Evolutionary conservation across 1,140 invertebrate species (phyloP).

Genomic region (Dryas iulia): DNA sequence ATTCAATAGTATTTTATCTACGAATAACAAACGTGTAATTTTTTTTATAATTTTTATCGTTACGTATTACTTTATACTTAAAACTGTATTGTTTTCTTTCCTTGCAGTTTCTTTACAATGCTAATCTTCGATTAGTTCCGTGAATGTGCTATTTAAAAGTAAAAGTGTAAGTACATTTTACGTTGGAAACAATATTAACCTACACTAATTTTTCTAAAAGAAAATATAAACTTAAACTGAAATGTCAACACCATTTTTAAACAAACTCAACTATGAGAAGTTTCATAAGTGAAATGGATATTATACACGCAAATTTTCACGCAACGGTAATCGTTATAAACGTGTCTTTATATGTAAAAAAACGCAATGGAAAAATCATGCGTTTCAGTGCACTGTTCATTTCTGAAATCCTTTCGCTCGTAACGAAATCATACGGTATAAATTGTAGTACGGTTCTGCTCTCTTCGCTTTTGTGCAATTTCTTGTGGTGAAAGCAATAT

Average conservation of each 20-base stretch:
- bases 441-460: constrained; percentile 21
- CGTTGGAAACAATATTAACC: too few species aligned
- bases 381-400: constrained; percentile 29
- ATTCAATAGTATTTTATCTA: neutral
- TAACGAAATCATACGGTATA: constrained; percentile 21
- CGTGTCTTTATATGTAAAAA: constrained; percentile 23
- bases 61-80: too few species aligned
- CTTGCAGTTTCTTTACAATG: too few species aligned
- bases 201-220: too few species aligned
- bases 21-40: too few species aligned
- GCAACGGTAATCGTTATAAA: constrained; percentile 22
- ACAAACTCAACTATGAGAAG: constrained; percentile 18
- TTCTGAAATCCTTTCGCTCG: constrained; percentile 32
- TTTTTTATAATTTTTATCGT: too few species aligned
- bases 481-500: constrained; percentile 27
- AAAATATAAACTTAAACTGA: neutral
- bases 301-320: constrained; percentile 32
- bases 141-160: too few species aligned
- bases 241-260: constrained; percentile 3
- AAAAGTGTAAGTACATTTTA: too few species aligned
- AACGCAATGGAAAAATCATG: constrained; percentile 28
- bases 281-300: constrained; percentile 33
- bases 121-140: too few species aligned
- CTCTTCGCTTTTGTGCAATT: constrained; percentile 26
- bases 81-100: too few species aligned